A percentile compares a stretch with the other conserved stretches of the same genome.
Conservation (phyloP, 2,113 vertebrate genomes). For the Trematocara marginatum region DNA sequence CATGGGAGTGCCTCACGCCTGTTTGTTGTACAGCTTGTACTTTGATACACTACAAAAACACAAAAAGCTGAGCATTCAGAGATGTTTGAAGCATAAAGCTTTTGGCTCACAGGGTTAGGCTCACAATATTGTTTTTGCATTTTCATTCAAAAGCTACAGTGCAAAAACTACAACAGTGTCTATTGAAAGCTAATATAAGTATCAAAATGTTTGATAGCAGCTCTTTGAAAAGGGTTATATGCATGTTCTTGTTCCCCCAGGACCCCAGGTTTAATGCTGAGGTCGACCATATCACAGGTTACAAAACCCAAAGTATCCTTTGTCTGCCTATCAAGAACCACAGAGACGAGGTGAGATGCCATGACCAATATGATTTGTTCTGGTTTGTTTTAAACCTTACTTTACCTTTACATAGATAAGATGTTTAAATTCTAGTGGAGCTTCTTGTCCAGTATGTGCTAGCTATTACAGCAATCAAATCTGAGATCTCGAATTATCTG, state of each 20-base stretch:
- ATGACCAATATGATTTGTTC: neutral
- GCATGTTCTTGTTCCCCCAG: slow-evolving; percentile 56
- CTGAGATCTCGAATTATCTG: neutral
- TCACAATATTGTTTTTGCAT: neutral
- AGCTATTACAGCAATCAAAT: neutral
- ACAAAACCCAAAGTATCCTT: slow-evolving; percentile 95
- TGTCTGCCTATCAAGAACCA: slow-evolving; percentile 99
- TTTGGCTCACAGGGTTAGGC: neutral
- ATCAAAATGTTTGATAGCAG: neutral
- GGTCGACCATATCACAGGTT: slow-evolving; percentile 96
- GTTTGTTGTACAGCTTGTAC: neutral
- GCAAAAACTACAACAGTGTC: neutral
- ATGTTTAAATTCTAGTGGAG: neutral
- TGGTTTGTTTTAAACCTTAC: neutral
- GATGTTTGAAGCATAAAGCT: neutral
- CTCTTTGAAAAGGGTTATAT: neutral
- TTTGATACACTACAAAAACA: neutral
- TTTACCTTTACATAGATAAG: neutral
- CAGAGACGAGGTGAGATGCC: slow-evolving; percentile 81
- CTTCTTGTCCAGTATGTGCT: neutral
- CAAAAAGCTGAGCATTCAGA: neutral
- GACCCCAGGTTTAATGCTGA: slow-evolving; percentile 96
- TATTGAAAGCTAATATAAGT: neutral
- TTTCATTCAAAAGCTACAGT: neutral
- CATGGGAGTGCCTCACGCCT: neutral